phyloP scores from a whole-genome alignment of 2,797 vertebrate species.

The Cynodonichthys magdalenae region DNA sequence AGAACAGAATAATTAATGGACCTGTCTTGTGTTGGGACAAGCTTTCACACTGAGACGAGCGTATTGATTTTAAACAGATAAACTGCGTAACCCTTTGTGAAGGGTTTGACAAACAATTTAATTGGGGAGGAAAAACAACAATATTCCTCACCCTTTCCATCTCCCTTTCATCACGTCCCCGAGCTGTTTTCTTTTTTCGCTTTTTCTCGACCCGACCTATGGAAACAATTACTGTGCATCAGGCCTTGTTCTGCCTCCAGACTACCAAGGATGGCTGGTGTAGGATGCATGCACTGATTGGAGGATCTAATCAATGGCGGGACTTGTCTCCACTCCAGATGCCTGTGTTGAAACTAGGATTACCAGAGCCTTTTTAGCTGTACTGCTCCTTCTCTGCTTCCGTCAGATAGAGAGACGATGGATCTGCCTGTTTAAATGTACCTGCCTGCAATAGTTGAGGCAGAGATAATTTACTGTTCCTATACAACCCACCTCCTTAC shows the following conservation, averaged over 20 bases:
- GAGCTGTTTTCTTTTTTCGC: conserved; percentile 59
- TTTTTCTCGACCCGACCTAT: conserved; percentile 66
- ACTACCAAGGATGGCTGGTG: conserved; percentile 65
- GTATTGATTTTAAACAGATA: conserved; percentile 83
- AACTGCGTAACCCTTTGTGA: conserved; percentile 80
- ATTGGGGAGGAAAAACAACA: conserved; percentile 72
- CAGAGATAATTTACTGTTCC: conserved; percentile 71
- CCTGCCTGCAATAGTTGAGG: conserved; percentile 61
- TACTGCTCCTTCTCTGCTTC: conserved; percentile 39
- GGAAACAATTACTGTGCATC: conserved; percentile 78
- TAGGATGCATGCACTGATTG: conserved; percentile 68
- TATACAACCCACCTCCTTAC: conserved; percentile 49
- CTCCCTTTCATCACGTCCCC: conserved; percentile 73
- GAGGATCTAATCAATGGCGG: conserved; percentile 71
- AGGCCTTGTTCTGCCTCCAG: conserved; percentile 64
- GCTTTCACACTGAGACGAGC: conserved; percentile 74
- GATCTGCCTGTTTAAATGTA: conserved; percentile 71
- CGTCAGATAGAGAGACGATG: conserved; percentile 62
- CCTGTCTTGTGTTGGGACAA: conserved; percentile 75
- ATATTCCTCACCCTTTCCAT: conserved; percentile 73
- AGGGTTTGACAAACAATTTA: conserved; percentile 83
- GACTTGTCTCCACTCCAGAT: conserved; percentile 73
- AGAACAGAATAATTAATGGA: conserved; percentile 81
- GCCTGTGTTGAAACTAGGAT: conserved; percentile 70
- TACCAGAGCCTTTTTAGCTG: conserved; percentile 66